Evolutionary conservation across 2,888 invertebrate species (phyloP).

Genomic region (Cryptocephalus primarius): DNA sequence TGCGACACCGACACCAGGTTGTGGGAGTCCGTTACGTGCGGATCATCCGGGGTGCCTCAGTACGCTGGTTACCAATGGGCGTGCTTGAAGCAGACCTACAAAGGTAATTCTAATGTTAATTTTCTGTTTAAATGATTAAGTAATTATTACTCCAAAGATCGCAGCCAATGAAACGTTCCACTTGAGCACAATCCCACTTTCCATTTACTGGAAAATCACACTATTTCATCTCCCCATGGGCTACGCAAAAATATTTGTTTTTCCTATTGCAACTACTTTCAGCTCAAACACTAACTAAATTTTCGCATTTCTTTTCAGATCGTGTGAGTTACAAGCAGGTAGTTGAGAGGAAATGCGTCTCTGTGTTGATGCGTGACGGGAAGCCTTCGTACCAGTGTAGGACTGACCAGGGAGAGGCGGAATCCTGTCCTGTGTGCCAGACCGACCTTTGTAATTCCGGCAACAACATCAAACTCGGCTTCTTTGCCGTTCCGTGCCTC

Average conservation of each 20-base stretch:
- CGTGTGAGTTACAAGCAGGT: neutral
- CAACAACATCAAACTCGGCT: too few relatives aligned
- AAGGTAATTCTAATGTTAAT: conserved; percentile 5
- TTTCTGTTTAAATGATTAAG: too few relatives aligned
- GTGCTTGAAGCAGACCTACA: conserved; percentile 9
- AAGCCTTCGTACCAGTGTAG: neutral
- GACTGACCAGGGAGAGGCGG: neutral
- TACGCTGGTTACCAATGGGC: conserved; percentile 4
- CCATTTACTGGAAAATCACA: too few relatives aligned
- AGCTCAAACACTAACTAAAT: too few relatives aligned
- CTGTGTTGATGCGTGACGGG: neutral
- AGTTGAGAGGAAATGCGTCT: neutral
- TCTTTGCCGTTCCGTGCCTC: too few relatives aligned
- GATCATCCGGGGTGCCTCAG: neutral
- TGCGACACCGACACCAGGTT: conserved; percentile 8
- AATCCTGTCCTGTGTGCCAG: neutral
- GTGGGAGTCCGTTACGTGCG: conserved; percentile 9
- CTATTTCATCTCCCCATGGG: too few relatives aligned
- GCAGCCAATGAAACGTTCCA: too few relatives aligned
- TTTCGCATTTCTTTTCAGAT: neutral
- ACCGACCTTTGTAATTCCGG: neutral
- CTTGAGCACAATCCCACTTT: too few relatives aligned
- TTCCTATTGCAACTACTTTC: too few relatives aligned
- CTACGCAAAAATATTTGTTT: too few relatives aligned
- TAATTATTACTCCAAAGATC: too few relatives aligned